These are phyloP conservation scores for Sebastes schlegelii DNA, from an alignment of 2,113 vertebrate species.

Conservation along the genomic window DNA sequence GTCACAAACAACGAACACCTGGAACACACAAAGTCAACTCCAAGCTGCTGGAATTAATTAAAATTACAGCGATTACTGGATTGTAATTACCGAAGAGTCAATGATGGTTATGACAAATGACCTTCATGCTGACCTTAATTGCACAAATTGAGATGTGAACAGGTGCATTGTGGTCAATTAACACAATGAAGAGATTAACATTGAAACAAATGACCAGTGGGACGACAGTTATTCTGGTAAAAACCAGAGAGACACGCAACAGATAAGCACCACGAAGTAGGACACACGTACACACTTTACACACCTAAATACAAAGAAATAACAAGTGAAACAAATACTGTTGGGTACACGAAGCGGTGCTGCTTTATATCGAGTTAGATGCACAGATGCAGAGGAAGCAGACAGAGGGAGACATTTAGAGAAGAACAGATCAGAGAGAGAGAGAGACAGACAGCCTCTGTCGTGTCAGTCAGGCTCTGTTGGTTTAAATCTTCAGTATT, in stretches of 20 bases:
- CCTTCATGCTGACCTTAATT: conserved; percentile 54
- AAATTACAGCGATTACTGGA: conserved; percentile 3
- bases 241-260: conserved; percentile 13
- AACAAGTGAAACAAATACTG: conserved; percentile 12
- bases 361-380: conserved; percentile 60
- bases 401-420: conserved; percentile 16
- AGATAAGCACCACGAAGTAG: conserved; percentile 21
- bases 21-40: conserved; percentile 38
- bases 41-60: conserved; percentile 42
- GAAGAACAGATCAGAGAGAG: conserved; percentile 16
- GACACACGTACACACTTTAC: conserved; percentile 25
- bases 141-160: conserved; percentile 50
- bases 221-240: neutral
- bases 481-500: conserved; percentile 20
- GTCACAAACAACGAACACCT: conserved; percentile 59
- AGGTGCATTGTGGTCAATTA: conserved; percentile 52
- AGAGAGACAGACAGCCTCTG: conserved; percentile 34
- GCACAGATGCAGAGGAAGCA: conserved; percentile 24
- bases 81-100: conserved; percentile 35
- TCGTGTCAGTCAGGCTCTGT: conserved; percentile 24
- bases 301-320: conserved; percentile 41
- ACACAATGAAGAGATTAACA: conserved; percentile 55
- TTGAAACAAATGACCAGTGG: conserved; percentile 13
- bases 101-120: conserved; percentile 42
- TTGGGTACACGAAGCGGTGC: conserved; percentile 26